Conservation (phyloP, 2,888 invertebrate genomes). For the Allacma fusca region DNA sequence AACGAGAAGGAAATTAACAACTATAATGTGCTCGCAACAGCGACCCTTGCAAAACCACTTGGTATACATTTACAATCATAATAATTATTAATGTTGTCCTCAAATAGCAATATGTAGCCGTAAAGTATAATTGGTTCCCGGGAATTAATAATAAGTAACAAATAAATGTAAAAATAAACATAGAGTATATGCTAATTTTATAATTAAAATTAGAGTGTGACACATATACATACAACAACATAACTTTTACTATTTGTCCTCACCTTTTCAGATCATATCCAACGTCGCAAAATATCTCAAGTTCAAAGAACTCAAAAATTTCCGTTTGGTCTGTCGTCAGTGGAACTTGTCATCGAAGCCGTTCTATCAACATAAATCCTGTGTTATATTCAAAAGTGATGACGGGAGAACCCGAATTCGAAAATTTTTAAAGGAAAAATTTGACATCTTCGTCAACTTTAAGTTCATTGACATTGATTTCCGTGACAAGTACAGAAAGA, state of each 20-base stretch:
- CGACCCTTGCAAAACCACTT: neutral
- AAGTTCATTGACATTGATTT: conserved; percentile 21
- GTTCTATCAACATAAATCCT: conserved; percentile 14
- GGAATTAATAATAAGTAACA: no score
- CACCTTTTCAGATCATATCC: conserved; percentile 13
- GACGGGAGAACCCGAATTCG: conserved; percentile 1
- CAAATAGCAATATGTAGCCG: no score
- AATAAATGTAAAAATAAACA: no score
- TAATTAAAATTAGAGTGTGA: no score
- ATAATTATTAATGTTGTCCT: neutral
- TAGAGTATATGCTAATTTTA: no score
- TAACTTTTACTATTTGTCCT: no score
- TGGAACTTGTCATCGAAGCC: conserved; percentile 26
- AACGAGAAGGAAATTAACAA: no score
- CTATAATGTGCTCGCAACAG: no score
- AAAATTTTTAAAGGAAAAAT: neutral
- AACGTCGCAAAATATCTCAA: conserved; percentile 23
- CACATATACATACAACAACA: no score
- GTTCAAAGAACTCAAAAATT: conserved; percentile 29
- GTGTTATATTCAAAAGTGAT: neutral
- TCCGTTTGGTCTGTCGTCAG: conserved; percentile 17
- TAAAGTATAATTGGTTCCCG: no score
- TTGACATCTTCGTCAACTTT: conserved; percentile 24
- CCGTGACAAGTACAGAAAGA: neutral
- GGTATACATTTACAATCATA: neutral